Evolutionary conservation across 1,140 invertebrate genomes (phyloP), one percentile per base, ranked within the genome.

Genomic region (Druon quercuslanigerum): DNA sequence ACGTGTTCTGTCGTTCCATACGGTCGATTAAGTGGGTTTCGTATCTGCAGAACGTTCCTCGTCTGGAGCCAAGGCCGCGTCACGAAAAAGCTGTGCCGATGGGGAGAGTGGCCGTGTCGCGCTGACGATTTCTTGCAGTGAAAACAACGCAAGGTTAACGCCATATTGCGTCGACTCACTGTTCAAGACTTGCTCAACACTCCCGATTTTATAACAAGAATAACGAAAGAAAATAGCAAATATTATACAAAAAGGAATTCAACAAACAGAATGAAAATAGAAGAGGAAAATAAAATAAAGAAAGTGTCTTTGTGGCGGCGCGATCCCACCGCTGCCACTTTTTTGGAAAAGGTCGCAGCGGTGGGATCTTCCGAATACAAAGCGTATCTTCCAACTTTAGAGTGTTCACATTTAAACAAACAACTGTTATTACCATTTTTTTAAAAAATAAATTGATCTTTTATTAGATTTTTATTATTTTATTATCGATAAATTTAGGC

Each of bases 111-210:
- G 16, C 66, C 60, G 70, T 52, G 72, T 72, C 74, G 76, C 74
- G 76, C 76, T 80, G 78, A 82, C 74, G 80, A 84, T 83, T 84
- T 84, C 82, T 84, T 75, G 17, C 25, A 46, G 54, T 74, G 78
- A 82, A 80, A 83, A 84, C 77, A 50, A 81, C 72, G 50, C 82
- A 84, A 84, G 82, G 83, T 84, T 84, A 78, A 78, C 60, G 78
- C 74, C 81, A 82, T 82, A 76, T 78, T 78, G 72, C 82, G 66
- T 72, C 54, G 54, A 57, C 51, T 73, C 57, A 33, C 57, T 33
- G 11, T 16, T 19, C 20, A 60, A 20, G 16, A 60, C 14, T 60
- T 25, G 19, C 25, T 60, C 16, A 60, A 60, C 25, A 72, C 46
- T 57, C 50, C 51, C 57, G 57, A 84, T 84, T 78, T 81, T 83